Percentiles rank a stretch among this genome's conserved stretches.
Evolutionary conservation across 2,888 invertebrate species (phyloP).

Genomic region (Apoda limacodes): DNA sequence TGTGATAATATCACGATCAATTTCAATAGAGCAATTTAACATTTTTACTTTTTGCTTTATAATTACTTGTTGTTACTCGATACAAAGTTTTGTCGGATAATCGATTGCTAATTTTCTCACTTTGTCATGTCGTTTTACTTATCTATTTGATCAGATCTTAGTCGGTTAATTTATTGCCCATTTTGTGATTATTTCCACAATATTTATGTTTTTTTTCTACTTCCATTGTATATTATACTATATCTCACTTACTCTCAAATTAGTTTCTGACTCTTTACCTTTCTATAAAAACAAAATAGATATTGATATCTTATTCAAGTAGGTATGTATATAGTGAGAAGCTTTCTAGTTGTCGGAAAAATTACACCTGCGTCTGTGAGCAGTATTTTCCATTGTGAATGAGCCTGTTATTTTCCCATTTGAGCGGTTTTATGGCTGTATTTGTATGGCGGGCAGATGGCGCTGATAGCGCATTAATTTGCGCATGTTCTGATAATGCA

Average conservation of each 20-base stretch:
- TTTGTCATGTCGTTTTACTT: conserved; percentile 27
- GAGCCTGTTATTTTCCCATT: conserved; percentile 68
- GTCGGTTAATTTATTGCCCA: conserved; percentile 39
- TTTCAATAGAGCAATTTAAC: conserved; percentile 43
- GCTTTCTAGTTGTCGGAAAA: conserved; percentile 57
- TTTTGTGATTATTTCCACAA: too few relatives aligned
- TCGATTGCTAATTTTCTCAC: conserved; percentile 38
- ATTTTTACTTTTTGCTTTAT: conserved; percentile 7
- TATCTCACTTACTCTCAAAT: too few relatives aligned
- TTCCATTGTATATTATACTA: too few relatives aligned
- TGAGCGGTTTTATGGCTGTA: conserved; percentile 58
- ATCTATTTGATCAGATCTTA: conserved; percentile 29
- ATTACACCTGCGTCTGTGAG: conserved; percentile 32
- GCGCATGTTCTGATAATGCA: conserved; percentile 35
- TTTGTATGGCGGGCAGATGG: conserved; percentile 47
- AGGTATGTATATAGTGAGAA: conserved; percentile 28
- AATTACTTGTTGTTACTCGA: too few relatives aligned
- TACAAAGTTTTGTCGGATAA: conserved; percentile 26
- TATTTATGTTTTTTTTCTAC: too few relatives aligned
- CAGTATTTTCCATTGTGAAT: conserved; percentile 57
- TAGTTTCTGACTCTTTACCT: too few relatives aligned
- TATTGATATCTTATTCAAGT: too few relatives aligned
- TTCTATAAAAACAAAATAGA: too few relatives aligned
- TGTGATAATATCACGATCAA: conserved; percentile 29
- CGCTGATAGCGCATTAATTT: conserved; percentile 47